Evolutionary conservation across 2,113 vertebrate genomes (phyloP), one percentile per base, ranked within the genome.

Genomic region (Zootoca vivipara): DNA sequence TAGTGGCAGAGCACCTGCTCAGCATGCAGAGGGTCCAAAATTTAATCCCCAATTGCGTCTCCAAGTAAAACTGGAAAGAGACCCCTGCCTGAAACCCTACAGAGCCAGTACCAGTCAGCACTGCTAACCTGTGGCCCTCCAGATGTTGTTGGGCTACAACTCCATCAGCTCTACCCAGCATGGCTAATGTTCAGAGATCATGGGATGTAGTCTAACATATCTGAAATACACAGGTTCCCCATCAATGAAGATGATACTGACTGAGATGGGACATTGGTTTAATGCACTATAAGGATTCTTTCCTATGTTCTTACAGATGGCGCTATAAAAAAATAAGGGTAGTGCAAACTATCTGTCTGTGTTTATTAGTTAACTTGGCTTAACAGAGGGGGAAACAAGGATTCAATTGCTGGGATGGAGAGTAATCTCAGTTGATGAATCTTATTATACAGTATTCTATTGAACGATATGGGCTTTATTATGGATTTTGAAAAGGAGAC

Each of bases 301-400:
- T 62, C 58, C 58, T 62, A 62, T 20, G 18, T 62, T 62, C 58
- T 1, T 20, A 62, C 18, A 62, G 64, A 16, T 16, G 9, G 0
- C 78, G 35, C 70, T 64, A 15, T 4, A 5, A 28, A 67, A 67
- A 67, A 28, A 65, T 24, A 67, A 28, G 30, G 26, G 70, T 85
- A 26, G 12, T 75, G 15, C 40, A 1, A 85, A 24, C 0, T 6
- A 3, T 0, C 1, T 46, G 9, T 46, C 8, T 26, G 12, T 7
- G 6, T 1, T 1, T 18, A 6, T 26, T 8, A 12, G 30, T 26
- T 7, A 10, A 33, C 40, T 30, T 30, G 42, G 42, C 42, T 22
- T 33, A 16, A 26, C 13, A 33, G 24, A 70, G 6, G 18, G 9
- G 70, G 70, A 83, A 42, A n/a, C 10, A 79, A 7, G 5, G 40